Base-by-base conservation (phyloP, 1,140 invertebrate species). In the Neuroterus valhalla region DNA sequence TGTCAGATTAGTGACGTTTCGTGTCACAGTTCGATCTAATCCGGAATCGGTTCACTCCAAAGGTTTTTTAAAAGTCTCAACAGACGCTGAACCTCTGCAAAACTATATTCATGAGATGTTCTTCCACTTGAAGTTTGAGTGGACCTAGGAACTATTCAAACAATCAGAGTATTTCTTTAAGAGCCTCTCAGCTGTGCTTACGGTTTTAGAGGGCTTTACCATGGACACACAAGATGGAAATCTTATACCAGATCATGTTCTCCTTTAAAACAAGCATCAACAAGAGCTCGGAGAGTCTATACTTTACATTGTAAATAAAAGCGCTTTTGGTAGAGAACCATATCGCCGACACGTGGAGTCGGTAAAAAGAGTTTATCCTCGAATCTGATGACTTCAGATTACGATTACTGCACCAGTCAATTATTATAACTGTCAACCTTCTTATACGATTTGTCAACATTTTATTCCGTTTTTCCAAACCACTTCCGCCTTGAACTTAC, bases 131-230 rank as follows among this genome's bases (percentile, higher is more conserved):
- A 62, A 62, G 31, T 62, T 62, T 38, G 31, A 62, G 55, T 62
- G 26, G 26, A 62, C 26, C 31, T 62, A 62, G 31, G 55, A 62
- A 38, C 55, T 62, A 62, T 62, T 62, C 55, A 62, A 62, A 62
- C 55, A 62, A 62, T 38, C 21, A 62, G 55, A 38, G 23, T 62
- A 62, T 62, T 62, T 62, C 55, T 62, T 62, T 62, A 62, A 62
- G 55, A 62, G 55, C 15, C 23, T 21, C 8, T 62, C 31, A 62
- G 55, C 55, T 62, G 26, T 62, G 23, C 55, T 52, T 52, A 23
- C 17, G 55, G 12, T 62, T 62, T 31, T 26, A 62, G 23, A 62
- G 31, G 31, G 55, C 55, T 31, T 62, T 31, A n/a, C 23, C 26
- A 26, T 31, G 14, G 23, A n/a, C 23, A 26, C 11, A 5, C 12